A percentile compares a stretch with the other conserved stretches of the same genome.
phyloP scores from a whole-genome alignment of 2,888 invertebrate genomes.

The Chelonus formosanus region DNA sequence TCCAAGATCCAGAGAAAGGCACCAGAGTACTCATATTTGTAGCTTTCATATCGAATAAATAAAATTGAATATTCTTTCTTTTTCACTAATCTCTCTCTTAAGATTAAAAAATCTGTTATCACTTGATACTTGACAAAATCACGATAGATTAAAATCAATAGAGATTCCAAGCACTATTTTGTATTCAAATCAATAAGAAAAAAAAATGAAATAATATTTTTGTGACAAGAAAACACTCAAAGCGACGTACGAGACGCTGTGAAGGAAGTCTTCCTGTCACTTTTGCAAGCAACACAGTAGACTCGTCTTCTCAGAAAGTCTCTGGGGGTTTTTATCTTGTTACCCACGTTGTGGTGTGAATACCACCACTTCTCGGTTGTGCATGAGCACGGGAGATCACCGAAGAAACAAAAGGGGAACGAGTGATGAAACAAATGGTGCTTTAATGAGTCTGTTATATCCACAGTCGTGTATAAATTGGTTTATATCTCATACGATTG shows the following conservation, averaged over 20 bases:
- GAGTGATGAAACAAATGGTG: background rate
- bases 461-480: constrained; percentile 4
- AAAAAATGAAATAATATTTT: too few relatives aligned
- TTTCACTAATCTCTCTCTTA: constrained; percentile 1
- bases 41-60: constrained; percentile 16
- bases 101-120: constrained; percentile 2
- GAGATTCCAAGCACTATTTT: too few relatives aligned
- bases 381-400: background rate
- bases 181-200: too few relatives aligned
- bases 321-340: constrained; percentile 9
- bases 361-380: constrained; percentile 20
- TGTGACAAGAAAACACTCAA: too few relatives aligned
- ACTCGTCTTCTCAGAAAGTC: constrained; percentile 7
- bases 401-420: background rate
- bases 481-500: background rate
- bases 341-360: constrained; percentile 10
- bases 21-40: constrained; percentile 4
- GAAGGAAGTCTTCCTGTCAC: too few relatives aligned
- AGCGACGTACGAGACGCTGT: too few relatives aligned
- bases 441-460: background rate
- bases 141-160: background rate
- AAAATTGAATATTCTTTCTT: background rate
- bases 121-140: constrained; percentile 12
- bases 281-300: background rate
- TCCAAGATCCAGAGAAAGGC: constrained; percentile 42